phyloP scores from a whole-genome alignment of 2,888 invertebrate species.

The Heliconius ethilla region DNA sequence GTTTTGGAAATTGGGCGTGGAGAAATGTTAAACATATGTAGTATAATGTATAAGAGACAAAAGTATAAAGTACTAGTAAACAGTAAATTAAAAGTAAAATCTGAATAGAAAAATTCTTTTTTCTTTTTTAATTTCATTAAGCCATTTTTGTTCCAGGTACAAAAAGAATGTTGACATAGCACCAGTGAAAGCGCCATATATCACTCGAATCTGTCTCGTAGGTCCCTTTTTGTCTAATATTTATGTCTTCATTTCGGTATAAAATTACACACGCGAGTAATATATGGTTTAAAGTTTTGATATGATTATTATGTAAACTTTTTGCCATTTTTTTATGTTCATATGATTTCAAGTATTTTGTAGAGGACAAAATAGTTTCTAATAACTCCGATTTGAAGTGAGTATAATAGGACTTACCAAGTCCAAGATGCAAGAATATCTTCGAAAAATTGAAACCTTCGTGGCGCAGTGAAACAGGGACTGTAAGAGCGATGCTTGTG shows the following conservation, averaged over 20 bases:
- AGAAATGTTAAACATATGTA: too few relatives aligned
- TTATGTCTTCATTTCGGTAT: conserved; percentile 30
- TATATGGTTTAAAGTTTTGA: conserved; percentile 11
- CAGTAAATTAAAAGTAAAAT: neutral
- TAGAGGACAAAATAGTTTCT: too few relatives aligned
- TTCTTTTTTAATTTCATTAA: conserved; percentile 15
- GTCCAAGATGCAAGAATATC: too few relatives aligned
- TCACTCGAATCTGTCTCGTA: conserved; percentile 30
- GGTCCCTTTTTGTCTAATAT: conserved; percentile 29
- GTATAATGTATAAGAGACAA: too few relatives aligned
- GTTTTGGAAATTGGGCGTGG: too few relatives aligned
- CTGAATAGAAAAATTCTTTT: neutral
- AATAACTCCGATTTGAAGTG: too few relatives aligned
- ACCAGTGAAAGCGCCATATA: conserved; percentile 19
- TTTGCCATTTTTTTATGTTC: neutral
- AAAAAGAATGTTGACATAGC: conserved; percentile 15
- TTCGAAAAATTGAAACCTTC: too few relatives aligned
- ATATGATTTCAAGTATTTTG: neutral
- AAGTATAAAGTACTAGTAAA: neutral
- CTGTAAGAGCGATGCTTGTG: too few relatives aligned
- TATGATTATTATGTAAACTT: neutral
- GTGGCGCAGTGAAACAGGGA: too few relatives aligned
- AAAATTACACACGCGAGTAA: conserved; percentile 22
- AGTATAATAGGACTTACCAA: too few relatives aligned
- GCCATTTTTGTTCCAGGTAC: conserved; percentile 17